Evolutionary conservation across 2,797 vertebrate species (phyloP).

Genomic region (Coregonus suidteri): DNA sequence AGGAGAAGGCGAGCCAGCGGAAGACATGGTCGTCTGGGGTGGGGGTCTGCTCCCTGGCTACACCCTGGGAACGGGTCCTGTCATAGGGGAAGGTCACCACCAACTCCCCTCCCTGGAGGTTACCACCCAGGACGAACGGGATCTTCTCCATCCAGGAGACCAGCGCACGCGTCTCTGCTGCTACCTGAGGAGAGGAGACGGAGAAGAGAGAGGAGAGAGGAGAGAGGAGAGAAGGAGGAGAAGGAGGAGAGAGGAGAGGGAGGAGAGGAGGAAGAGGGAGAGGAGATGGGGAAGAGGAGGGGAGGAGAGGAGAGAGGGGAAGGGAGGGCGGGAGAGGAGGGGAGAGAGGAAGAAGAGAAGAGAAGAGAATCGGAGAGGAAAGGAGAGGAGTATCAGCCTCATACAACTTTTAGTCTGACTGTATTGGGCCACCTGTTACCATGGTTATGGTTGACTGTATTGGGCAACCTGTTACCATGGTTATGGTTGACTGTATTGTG

Average conservation of each 20-base stretch:
- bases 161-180: slow-evolving; percentile 88
- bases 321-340: no score
- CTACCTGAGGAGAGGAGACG: slow-evolving; percentile 77
- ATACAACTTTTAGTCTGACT: no score
- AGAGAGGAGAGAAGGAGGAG: no score
- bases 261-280: no score
- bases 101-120: slow-evolving; percentile 94
- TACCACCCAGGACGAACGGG: slow-evolving; percentile 93
- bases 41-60: slow-evolving; percentile 82
- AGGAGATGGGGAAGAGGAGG: no score
- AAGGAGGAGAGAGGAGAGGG: no score
- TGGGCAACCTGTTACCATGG: no score
- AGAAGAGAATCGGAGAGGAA: background rate
- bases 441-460: no score
- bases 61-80: slow-evolving; percentile 83
- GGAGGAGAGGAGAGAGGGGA: no score
- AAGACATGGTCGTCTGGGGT: slow-evolving; percentile 95
- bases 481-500: no score
- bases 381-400: slow-evolving; percentile 21
- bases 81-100: slow-evolving; percentile 97
- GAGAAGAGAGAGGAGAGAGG: slow-evolving; percentile 4
- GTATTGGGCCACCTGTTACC: background rate
- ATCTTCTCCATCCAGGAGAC: slow-evolving; percentile 98
- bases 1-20: slow-evolving; percentile 94
- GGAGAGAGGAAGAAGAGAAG: no score